Conservation (phyloP, 2,888 invertebrate genomes). For the Morpho helenor region DNA sequence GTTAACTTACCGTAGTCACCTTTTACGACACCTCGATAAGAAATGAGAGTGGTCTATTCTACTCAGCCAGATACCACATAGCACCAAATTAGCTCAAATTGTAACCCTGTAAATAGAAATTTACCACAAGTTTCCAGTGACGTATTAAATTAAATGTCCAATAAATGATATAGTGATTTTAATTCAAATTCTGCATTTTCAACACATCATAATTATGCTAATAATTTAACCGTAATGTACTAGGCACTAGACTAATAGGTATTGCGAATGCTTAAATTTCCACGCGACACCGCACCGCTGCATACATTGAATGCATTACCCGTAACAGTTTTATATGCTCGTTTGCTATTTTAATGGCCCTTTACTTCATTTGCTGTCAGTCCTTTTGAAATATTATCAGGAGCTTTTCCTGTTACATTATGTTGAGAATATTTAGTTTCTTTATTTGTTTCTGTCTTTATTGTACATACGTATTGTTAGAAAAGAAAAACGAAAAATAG, state of each 20-base stretch:
- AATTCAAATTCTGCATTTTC: background rate
- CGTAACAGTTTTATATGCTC: slow-evolving; percentile 18
- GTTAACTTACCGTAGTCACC: too few relatives aligned
- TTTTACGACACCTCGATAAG: too few relatives aligned
- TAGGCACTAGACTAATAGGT: background rate
- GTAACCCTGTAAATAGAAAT: too few relatives aligned
- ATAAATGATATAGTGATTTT: too few relatives aligned
- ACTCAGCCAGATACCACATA: too few relatives aligned
- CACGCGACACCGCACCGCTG: slow-evolving; percentile 6
- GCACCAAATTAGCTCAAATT: too few relatives aligned
- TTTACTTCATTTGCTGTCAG: slow-evolving; percentile 25
- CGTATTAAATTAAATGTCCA: too few relatives aligned
- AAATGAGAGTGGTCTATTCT: too few relatives aligned
- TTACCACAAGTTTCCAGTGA: too few relatives aligned
- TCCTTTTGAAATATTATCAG: slow-evolving; percentile 17
- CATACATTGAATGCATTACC: slow-evolving; percentile 16
- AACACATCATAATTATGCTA: background rate
- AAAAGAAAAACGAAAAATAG: too few relatives aligned
- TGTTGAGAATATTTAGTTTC: slow-evolving; percentile 3
- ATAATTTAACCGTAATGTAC: background rate
- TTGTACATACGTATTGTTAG: background rate
- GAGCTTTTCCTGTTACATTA: slow-evolving; percentile 3
- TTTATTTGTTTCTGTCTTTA: slow-evolving; percentile 2
- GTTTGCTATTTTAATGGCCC: slow-evolving; percentile 23
- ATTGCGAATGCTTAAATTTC: slow-evolving; percentile 11